Evolutionary conservation across 2,797 vertebrate genomes (phyloP), one percentile per base, ranked within the genome.

Genomic region (Sardinella longiceps): DNA sequence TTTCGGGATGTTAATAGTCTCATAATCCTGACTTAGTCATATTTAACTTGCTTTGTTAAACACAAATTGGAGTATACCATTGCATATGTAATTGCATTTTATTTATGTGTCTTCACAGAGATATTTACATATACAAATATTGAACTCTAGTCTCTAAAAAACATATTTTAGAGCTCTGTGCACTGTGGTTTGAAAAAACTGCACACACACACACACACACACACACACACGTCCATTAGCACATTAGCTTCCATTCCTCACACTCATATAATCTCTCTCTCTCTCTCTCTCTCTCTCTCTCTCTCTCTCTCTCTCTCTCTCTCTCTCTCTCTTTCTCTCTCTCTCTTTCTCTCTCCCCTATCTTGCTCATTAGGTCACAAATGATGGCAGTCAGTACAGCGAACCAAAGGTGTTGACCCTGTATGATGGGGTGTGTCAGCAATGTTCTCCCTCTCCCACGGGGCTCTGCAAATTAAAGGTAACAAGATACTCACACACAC

Each of bases 391-490:
- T 63, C 94, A 94, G 88, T 95, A 95, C 92, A 97, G 93, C 60
- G 92, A 91, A 85, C 91, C 92, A 46, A 94, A 93, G 90, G 94
- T 95, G 84, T 86, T 97, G 88, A 97, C 94, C 3, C 91, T 97
- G 86, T 95, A 94, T 9, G 93, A 96, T 0, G 91, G 94, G 0
- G 87, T 95, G 37, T 97, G 96, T 90, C 96, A 97, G 93, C 90
- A 94, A 87, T 98, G 96, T 85, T 90, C 94, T 80, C 89, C 91
- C 1, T 92, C 92, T 1, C 90, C 89, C 82, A 92, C 93, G 9
- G 92, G 93, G 93, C 93, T 95, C 90, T 96, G 94, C 93, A 95
- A 95, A 95, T 95, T 96, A 95, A 97, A 97, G 96, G 95, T 97
- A 97, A 93, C 95, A 91, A 92, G 48, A n/a, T 25, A 30, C 51